Base-by-base conservation (phyloP, 2,113 vertebrate species). In the Atlantisia rogersi region DNA sequence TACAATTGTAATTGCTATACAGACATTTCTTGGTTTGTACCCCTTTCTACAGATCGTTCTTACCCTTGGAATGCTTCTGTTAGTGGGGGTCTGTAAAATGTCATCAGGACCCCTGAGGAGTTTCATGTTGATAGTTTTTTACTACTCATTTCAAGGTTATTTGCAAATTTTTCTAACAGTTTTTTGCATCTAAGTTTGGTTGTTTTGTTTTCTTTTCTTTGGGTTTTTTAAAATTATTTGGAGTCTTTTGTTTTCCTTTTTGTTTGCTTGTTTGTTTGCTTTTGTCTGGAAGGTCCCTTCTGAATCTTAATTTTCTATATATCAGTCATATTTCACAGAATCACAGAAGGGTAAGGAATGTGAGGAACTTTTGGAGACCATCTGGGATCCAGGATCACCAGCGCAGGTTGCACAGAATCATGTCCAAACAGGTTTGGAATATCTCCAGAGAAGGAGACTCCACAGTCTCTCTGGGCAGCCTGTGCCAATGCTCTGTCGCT, bases 1-100 rank as follows among this genome's bases (percentile, higher is more conserved):
- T 40, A 14, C 0, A 3, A 0, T 12, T 58, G 28, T 11, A 65
- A 74, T 10, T 32, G 3, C 16, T 62, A 25, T 7, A 11, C 6
- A 74, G 12, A 46, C 48, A 74, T 9, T 42, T 77, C 15, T 55
- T 65, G 42, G 17, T 44, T 53, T 42, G 1, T 11, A 25, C 6
- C 35, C 7, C 24, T 44, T 90, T 90, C 60, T 53, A 6, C 22
- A 17, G 9, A 11, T 32, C 64, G 31, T 81, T 80, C 40, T 40
- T n/a, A 29, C 26, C 24, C 4, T 35, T 46, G 68, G 16, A 44
- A 44, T 44, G 44, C 44, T 46, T 52, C 16, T 44, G 16, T 16
- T 14, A 76, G 11, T 37, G 10, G 29, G 10, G 26, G 14, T 60
- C 5, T 35, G 10, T 2, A 52, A 10, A 8, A 59, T 20, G 14